Evolutionary conservation across 2,797 vertebrate genomes (phyloP).

Genomic region (Astyanax mexicanus): DNA sequence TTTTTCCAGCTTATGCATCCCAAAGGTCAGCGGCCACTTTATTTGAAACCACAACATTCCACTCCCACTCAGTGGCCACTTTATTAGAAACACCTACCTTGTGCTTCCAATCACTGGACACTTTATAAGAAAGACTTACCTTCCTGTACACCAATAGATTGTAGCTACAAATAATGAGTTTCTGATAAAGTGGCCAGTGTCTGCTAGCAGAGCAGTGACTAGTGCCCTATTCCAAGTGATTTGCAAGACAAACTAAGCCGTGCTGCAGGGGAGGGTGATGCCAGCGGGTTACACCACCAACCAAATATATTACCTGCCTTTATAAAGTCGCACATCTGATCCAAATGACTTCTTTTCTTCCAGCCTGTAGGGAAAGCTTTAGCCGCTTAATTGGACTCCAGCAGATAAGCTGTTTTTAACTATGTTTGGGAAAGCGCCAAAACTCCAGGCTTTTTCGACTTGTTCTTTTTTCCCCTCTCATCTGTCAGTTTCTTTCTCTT

Average conservation of each 20-base stretch:
- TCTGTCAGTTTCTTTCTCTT: conserved; percentile 55
- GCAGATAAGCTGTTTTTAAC: conserved; percentile 81
- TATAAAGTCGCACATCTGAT: conserved; percentile 8
- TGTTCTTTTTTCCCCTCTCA: conserved; percentile 8
- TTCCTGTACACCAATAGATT: too few species aligned
- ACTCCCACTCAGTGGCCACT: background rate
- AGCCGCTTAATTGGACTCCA: conserved; percentile 38
- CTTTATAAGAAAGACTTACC: background rate
- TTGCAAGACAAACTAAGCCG: conserved; percentile 1
- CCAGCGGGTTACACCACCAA: background rate
- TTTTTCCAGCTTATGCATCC: background rate
- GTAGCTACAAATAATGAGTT: too few species aligned
- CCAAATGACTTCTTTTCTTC: conserved; percentile 1
- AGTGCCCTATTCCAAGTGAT: background rate
- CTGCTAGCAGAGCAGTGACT: background rate
- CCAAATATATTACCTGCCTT: background rate
- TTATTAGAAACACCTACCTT: background rate
- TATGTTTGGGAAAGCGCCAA: conserved; percentile 68
- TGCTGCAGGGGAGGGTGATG: background rate
- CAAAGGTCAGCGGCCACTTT: background rate
- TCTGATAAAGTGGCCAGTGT: background rate
- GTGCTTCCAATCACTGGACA: background rate
- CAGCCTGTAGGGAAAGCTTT: conserved; percentile 5
- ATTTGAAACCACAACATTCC: background rate
- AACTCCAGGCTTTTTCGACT: conserved; percentile 62